phyloP scores from a whole-genome alignment of 2,888 invertebrate genomes.

The Microchrysa polita region DNA sequence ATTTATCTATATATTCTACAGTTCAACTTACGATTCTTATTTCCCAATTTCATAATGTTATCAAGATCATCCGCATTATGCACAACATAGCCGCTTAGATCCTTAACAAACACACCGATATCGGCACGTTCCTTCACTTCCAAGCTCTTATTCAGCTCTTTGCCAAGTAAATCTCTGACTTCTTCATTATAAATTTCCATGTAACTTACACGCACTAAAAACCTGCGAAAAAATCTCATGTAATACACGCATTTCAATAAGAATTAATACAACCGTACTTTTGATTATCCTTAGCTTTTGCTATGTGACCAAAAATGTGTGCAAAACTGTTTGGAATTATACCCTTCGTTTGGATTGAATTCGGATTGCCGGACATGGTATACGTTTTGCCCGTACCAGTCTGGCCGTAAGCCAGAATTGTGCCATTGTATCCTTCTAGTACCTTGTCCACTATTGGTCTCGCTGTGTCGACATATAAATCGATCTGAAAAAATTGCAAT shows the following conservation, averaged over 20 bases:
- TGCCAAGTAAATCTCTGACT: constrained; percentile 91
- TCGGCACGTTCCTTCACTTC: constrained; percentile 97
- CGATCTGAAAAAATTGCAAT: constrained; percentile 69
- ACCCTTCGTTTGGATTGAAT: constrained; percentile 88
- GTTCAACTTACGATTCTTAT: constrained; percentile 78
- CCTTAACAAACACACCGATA: constrained; percentile 97
- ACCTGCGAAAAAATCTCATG: constrained; percentile 68
- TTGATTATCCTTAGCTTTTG: constrained; percentile 89
- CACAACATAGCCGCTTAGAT: constrained; percentile 96
- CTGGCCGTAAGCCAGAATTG: constrained; percentile 89
- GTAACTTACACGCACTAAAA: constrained; percentile 96
- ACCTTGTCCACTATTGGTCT: constrained; percentile 97
- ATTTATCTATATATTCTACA: too few species aligned
- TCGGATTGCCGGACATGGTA: constrained; percentile 95
- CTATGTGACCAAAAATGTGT: constrained; percentile 97
- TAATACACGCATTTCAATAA: constrained; percentile 13
- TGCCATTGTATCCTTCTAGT: constrained; percentile 95
- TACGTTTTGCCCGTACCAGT: constrained; percentile 99
- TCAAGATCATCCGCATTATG: constrained; percentile 96
- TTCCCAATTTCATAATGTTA: constrained; percentile 94
- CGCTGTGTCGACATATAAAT: constrained; percentile 95
- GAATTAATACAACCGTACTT: constrained; percentile 69
- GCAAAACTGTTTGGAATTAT: constrained; percentile 99
- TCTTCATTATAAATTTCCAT: constrained; percentile 99
- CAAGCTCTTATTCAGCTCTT: constrained; percentile 84